These are phyloP conservation scores for Podarcis cretensis DNA, from an alignment of 2,113 vertebrate species.

Conservation along the genomic window DNA sequence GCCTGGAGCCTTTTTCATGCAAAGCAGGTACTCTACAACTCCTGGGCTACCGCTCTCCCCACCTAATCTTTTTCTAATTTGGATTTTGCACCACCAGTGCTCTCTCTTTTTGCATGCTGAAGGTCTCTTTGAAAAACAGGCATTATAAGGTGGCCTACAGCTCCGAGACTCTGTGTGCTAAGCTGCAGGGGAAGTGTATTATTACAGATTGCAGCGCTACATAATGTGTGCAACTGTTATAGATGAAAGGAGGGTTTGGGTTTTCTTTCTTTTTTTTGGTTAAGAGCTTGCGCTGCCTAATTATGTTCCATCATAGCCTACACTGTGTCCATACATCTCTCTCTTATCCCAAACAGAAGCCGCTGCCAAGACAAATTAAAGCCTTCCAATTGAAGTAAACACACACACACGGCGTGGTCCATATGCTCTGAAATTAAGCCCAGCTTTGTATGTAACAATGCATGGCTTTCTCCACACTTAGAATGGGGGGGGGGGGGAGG, in stretches of 20 bases:
- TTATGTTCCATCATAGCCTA: constrained; percentile 53
- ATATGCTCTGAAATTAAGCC: constrained; percentile 60
- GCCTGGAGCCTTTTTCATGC: too few species aligned
- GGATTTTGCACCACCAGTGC: constrained; percentile 26
- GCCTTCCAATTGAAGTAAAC: constrained; percentile 52
- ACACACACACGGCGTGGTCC: constrained; percentile 46
- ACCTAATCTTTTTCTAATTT: neutral
- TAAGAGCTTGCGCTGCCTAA: constrained; percentile 51
- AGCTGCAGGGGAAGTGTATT: constrained; percentile 22
- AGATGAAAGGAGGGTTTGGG: constrained; percentile 38
- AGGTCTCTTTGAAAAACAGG: constrained; percentile 19
- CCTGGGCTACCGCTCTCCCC: too few species aligned
- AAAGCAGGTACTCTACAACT: too few species aligned
- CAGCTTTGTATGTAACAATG: constrained; percentile 54
- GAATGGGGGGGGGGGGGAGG: neutral
- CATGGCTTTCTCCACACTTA: constrained; percentile 34
- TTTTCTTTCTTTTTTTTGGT: neutral
- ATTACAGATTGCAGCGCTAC: constrained; percentile 38
- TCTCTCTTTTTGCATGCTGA: constrained; percentile 4
- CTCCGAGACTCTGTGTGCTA: constrained; percentile 41
- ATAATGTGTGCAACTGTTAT: constrained; percentile 36
- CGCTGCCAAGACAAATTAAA: constrained; percentile 66
- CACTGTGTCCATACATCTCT: constrained; percentile 56
- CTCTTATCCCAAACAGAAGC: constrained; percentile 56
- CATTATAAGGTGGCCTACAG: constrained; percentile 28